Percentiles rank a stretch among this genome's conserved stretches.
phyloP scores from a whole-genome alignment of 2,797 vertebrate genomes.

The Staurois parvus region DNA sequence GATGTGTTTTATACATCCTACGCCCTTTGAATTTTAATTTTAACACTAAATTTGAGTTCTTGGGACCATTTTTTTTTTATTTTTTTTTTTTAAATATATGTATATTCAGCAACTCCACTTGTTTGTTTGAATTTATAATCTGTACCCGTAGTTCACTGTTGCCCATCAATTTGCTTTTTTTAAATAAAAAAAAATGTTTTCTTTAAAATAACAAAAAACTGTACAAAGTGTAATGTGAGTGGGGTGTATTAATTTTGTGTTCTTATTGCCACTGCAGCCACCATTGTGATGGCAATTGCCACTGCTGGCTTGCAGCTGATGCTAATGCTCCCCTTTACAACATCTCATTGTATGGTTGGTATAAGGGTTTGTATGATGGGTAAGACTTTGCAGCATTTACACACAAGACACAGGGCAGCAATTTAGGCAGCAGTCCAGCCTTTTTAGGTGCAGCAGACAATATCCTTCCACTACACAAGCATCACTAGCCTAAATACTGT shows the following conservation, averaged over 20 bases:
- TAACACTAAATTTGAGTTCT: background rate
- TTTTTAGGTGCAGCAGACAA: conserved; percentile 2
- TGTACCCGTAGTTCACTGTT: conserved; percentile 15
- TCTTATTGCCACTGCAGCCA: conserved; percentile 99
- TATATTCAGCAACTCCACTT: background rate
- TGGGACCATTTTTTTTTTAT: background rate
- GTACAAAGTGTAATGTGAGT: conserved; percentile 75
- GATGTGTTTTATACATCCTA: background rate
- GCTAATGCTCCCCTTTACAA: conserved; percentile 99
- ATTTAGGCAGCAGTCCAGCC: conserved; percentile 64
- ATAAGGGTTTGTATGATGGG: conserved; percentile 99
- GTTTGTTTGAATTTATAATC: background rate
- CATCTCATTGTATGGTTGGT: conserved; percentile 99
- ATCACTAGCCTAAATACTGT: background rate
- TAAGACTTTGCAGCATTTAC: conserved; percentile 92
- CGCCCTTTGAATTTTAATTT: background rate
- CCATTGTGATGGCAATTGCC: conserved; percentile 98
- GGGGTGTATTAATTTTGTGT: conserved; percentile 96
- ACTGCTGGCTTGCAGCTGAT: conserved; percentile 99
- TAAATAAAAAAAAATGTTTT: conserved; percentile 24
- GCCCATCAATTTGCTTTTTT: conserved; percentile 43
- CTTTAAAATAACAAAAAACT: conserved; percentile 52
- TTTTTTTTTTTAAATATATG: background rate
- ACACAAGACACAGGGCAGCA: conserved; percentile 71
- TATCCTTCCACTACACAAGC: background rate